Base-by-base conservation (phyloP, 1,140 invertebrate species). In the Drosophila jambulina region DNA sequence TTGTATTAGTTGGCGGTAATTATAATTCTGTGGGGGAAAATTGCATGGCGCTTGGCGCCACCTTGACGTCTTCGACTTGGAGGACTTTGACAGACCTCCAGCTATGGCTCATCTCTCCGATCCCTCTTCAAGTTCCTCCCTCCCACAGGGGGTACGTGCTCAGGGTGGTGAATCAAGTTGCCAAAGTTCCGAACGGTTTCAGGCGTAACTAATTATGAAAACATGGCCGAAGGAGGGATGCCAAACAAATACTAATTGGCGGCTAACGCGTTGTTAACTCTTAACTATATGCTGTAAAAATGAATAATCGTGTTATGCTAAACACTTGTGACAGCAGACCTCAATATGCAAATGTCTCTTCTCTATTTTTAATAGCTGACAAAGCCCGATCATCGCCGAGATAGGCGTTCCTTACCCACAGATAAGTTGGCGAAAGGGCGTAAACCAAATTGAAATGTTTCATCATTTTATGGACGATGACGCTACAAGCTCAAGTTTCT, bases 21-120 rank as follows among this genome's bases (percentile, higher is more conserved):
- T 74, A 74, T 74, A 74, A 74, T 74, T 74, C 70, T 51, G 70
- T 72, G 34, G 58, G 48, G 69, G 68, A 64, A 79, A 77, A 65
- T 76, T 56, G 65, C 78, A 75, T 72, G 69, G 78, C 84, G 83
- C 82, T 80, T 75, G 84, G 85, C 84, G 84, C 84, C 85, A 84
- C 59, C 54, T 81, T 78, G 85, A 75, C 76, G 75, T 56, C 64
- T 78, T 70, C 75, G 46, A 71, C 68, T 68, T 61, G 77, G 80
- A 80, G 82, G 74, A 72, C 57, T 90, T 75, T 90, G 84, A 84
- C 81, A 90, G 74, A 72, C 74, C 79, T 62, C 54, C 59, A 27
- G n/a, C 23, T 27, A 6, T 4, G 21, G 48, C 23, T 32, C 42
- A 34, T 34, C 40, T 43, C 7, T 27, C 42, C 42, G 9, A 46